These are phyloP conservation scores for Austrolebias charrua DNA, from an alignment of 2,797 vertebrate species.

Conservation along the genomic window DNA sequence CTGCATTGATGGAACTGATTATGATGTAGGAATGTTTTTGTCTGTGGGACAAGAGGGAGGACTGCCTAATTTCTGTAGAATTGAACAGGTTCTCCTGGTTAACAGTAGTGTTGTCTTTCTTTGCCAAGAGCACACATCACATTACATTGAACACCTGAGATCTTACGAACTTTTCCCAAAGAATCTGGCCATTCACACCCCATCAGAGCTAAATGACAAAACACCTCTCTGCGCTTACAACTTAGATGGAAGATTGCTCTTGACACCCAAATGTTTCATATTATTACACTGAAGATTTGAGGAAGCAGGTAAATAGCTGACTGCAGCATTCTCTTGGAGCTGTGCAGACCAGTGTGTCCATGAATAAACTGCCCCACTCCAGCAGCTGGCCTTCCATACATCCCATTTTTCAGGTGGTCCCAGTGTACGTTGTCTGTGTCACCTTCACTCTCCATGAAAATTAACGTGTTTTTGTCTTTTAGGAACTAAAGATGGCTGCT, in stretches of 20 bases:
- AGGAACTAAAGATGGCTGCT: slow-evolving; percentile 2
- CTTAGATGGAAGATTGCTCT: slow-evolving; percentile 5
- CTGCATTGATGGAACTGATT: too few species aligned
- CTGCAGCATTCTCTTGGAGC: background rate
- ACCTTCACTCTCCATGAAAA: background rate
- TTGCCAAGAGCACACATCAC: too few species aligned
- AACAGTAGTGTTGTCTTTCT: too few species aligned
- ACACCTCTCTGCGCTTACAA: slow-evolving; percentile 18
- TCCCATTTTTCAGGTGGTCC: background rate
- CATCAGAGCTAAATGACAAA: too few species aligned
- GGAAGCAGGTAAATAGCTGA: background rate
- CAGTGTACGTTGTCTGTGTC: background rate
- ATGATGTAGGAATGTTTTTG: too few species aligned
- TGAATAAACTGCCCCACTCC: background rate
- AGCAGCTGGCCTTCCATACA: background rate
- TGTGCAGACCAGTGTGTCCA: too few species aligned
- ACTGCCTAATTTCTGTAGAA: too few species aligned
- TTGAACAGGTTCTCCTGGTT: too few species aligned
- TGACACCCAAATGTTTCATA: slow-evolving; percentile 2
- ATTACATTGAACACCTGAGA: too few species aligned
- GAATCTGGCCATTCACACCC: too few species aligned
- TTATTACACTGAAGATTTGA: slow-evolving; percentile 4
- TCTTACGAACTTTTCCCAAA: too few species aligned
- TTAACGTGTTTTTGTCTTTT: background rate
- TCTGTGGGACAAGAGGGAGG: too few species aligned